A percentile compares a stretch with the other conserved stretches of the same genome.
Conservation (phyloP, 2,113 vertebrate genomes). For the Parotia lawesii region DNA sequence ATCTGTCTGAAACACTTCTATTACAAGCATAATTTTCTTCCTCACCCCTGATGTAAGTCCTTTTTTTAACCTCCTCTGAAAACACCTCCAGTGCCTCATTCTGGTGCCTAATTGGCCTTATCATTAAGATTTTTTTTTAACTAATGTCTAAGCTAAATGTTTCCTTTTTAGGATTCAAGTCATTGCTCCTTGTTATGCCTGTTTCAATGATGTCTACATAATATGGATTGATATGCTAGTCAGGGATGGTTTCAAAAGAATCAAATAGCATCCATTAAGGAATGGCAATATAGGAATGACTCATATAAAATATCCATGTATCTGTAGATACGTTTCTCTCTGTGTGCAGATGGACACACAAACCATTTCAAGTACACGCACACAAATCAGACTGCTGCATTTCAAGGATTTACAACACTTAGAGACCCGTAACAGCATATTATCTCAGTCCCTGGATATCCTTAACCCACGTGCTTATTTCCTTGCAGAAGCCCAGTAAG, state of each 20-base stretch:
- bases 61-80: constrained; percentile 21
- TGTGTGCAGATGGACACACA: background rate
- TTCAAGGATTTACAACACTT: background rate
- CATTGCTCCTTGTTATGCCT: constrained; percentile 47
- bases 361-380: background rate
- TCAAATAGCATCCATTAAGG: constrained; percentile 32
- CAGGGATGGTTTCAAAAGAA: constrained; percentile 22
- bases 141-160: constrained; percentile 54
- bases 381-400: background rate
- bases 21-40: background rate
- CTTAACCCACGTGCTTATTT: background rate
- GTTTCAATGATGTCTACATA: constrained; percentile 45
- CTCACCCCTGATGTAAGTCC: background rate
- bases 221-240: constrained; percentile 49
- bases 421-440: background rate
- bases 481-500: background rate
- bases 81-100: constrained; percentile 39
- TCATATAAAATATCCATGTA: constrained; percentile 10
- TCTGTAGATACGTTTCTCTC: background rate
- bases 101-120: constrained; percentile 46
- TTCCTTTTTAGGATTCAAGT: constrained; percentile 54
- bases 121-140: constrained; percentile 44
- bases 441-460: background rate
- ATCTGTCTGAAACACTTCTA: background rate
- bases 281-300: background rate